phyloP scores from a whole-genome alignment of 2,113 vertebrate species.

The Arvicanthis niloticus region DNA sequence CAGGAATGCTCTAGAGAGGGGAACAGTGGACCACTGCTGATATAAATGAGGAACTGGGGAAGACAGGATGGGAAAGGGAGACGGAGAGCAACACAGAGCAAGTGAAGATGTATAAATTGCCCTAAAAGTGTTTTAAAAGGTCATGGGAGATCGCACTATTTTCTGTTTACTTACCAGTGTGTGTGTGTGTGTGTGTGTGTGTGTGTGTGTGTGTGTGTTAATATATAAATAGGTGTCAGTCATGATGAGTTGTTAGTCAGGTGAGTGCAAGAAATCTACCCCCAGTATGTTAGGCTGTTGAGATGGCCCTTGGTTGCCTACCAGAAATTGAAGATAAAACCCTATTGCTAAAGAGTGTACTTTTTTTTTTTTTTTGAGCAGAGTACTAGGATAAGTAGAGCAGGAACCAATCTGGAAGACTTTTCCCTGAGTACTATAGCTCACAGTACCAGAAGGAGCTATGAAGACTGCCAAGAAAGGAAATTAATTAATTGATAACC shows the following conservation, averaged over 20 bases:
- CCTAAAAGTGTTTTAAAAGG: background rate
- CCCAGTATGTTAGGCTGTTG: background rate
- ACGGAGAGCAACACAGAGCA: background rate
- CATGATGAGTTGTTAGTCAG: background rate
- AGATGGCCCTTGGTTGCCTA: background rate
- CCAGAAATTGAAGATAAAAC: background rate
- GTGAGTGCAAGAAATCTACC: background rate
- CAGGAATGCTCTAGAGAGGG: background rate
- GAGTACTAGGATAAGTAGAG: background rate
- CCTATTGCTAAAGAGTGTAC: background rate
- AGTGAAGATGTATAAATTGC: background rate
- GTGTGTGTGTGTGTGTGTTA: background rate
- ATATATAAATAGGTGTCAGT: background rate
- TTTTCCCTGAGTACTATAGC: background rate
- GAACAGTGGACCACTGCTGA: background rate
- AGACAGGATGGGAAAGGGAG: background rate
- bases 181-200: background rate
- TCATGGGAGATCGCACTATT: background rate
- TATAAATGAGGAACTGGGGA: background rate
- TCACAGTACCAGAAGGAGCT: background rate
- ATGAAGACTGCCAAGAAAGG: background rate
- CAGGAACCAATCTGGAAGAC: background rate
- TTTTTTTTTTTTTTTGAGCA: background rate
- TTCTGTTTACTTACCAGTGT: background rate
- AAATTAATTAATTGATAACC: background rate